phyloP scores from a whole-genome alignment of 2,113 vertebrate genomes.

The Dipodomys stephensi region DNA sequence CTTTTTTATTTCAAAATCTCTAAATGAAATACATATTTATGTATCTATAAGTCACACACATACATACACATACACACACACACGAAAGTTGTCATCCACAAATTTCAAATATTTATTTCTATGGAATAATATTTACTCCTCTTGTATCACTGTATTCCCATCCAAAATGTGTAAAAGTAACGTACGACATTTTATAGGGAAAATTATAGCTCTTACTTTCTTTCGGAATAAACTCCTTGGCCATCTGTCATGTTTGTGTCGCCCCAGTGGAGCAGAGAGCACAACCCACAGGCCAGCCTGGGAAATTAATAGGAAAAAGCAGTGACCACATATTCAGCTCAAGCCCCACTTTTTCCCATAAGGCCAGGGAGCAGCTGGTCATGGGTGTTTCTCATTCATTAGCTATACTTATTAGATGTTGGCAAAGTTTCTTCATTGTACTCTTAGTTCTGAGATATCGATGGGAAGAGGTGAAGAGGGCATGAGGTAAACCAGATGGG shows the following conservation, averaged over 20 bases:
- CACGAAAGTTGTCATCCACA: not conserved
- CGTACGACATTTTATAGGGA: slow-evolving; percentile 23
- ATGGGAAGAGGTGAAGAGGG: not conserved
- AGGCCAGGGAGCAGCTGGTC: slow-evolving; percentile 67
- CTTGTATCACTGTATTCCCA: not conserved
- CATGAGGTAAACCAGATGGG: not conserved
- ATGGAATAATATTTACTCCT: not conserved
- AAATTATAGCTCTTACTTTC: not conserved
- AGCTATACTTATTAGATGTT: slow-evolving; percentile 53
- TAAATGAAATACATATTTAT: not conserved
- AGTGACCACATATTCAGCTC: slow-evolving; percentile 37
- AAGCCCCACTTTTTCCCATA: slow-evolving; percentile 51
- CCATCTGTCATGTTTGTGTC: slow-evolving; percentile 67
- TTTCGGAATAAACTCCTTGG: not conserved
- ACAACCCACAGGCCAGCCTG: slow-evolving; percentile 36
- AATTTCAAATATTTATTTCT: not conserved
- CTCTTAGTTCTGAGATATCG: not conserved
- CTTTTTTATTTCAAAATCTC: not conserved
- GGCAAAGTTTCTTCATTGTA: not conserved
- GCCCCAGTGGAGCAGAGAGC: slow-evolving; percentile 4
- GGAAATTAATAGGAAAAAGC: slow-evolving; percentile 60
- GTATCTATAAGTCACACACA: not conserved
- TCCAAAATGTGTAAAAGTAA: not conserved
- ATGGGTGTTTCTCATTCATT: slow-evolving; percentile 59
- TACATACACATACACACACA: no score